Percentiles rank a stretch among this genome's conserved stretches.
phyloP scores from a whole-genome alignment of 2,113 vertebrate genomes.

The Recurvirostra avosetta region DNA sequence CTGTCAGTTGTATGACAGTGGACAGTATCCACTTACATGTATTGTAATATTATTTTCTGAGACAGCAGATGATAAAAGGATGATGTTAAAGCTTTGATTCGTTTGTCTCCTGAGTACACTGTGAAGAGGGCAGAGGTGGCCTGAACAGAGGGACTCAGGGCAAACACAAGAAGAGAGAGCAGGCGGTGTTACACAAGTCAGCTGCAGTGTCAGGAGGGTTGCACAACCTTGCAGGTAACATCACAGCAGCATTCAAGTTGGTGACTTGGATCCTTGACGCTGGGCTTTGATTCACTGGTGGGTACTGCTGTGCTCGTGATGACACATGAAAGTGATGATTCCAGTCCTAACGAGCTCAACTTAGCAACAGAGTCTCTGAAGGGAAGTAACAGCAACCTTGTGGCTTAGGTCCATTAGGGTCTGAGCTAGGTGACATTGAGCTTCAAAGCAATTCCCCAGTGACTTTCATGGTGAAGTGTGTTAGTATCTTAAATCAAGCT shows the following conservation, averaged over 20 bases:
- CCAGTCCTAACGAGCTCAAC: background rate
- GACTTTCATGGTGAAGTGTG: background rate
- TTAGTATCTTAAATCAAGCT: background rate
- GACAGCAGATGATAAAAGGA: background rate
- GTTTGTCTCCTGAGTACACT: background rate
- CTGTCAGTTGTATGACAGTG: background rate
- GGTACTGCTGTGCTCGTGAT: background rate
- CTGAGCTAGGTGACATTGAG: background rate
- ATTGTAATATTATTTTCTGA: background rate
- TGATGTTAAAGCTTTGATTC: background rate
- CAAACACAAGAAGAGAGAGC: background rate
- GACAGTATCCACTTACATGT: background rate
- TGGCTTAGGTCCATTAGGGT: background rate
- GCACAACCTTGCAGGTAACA: background rate
- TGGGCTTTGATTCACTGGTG: background rate
- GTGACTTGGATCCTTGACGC: background rate
- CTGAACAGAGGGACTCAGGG: background rate
- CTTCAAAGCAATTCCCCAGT: background rate
- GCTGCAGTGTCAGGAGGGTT: background rate
- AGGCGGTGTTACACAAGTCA: accelerated
- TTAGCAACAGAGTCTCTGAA: background rate
- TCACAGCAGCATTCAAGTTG: background rate
- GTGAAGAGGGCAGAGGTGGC: background rate
- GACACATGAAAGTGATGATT: accelerated
- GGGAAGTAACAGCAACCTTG: background rate